Conservation (phyloP, 2,113 vertebrate genomes). For the Channa argus region DNA sequence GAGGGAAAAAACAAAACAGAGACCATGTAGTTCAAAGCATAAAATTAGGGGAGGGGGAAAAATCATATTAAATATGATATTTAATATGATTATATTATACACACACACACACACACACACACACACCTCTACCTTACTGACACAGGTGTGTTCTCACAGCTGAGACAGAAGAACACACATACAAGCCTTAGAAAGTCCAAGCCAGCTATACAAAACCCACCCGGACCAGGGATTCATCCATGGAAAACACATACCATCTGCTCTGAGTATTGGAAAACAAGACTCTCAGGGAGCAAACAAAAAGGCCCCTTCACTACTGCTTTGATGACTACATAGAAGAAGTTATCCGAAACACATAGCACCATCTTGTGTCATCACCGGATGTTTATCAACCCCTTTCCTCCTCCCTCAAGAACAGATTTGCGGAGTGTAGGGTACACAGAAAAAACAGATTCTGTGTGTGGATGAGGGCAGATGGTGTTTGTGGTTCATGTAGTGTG, state of each 20-base stretch:
- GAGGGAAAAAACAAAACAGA: slow-evolving; percentile 18
- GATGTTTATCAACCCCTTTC: slow-evolving; percentile 53
- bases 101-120: not conserved
- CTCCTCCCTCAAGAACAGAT: slow-evolving; percentile 22
- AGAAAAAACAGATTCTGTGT: slow-evolving; percentile 41
- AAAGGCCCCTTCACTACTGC: slow-evolving; percentile 71
- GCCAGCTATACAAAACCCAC: slow-evolving; percentile 48
- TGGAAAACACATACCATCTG: slow-evolving; percentile 77
- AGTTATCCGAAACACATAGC: slow-evolving; percentile 54
- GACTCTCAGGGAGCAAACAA: slow-evolving; percentile 69
- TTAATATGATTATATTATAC: not conserved
- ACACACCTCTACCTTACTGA: slow-evolving; percentile 10
- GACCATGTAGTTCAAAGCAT: slow-evolving; percentile 27
- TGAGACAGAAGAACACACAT: slow-evolving; percentile 26
- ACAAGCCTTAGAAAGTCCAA: slow-evolving; percentile 25
- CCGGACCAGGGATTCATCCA: slow-evolving; percentile 69
- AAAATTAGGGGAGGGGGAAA: not conserved
- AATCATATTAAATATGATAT: too few species aligned
- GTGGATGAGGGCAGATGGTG: slow-evolving; percentile 26
- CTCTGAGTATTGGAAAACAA: slow-evolving; percentile 74
- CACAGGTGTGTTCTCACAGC: slow-evolving; percentile 46
- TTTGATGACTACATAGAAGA: slow-evolving; percentile 65
- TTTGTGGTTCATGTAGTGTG: slow-evolving; percentile 30
- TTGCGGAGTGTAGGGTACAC: slow-evolving; percentile 42
- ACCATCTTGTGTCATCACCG: slow-evolving; percentile 60